Evolutionary conservation across 2,113 vertebrate species (phyloP).

Genomic region (Boulengeromyrus knoepffleri): DNA sequence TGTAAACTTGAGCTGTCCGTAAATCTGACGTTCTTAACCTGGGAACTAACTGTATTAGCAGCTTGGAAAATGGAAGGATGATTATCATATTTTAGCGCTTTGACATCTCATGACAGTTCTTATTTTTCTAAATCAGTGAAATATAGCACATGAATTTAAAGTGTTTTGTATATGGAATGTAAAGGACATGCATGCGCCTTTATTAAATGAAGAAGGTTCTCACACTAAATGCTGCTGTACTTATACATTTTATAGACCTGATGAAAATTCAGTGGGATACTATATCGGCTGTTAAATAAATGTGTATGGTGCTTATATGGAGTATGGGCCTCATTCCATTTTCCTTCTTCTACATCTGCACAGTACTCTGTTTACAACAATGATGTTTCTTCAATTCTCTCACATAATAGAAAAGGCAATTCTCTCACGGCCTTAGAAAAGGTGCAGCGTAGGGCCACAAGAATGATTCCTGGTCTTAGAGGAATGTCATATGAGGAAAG

Average conservation of each 20-base stretch:
- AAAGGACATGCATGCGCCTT: background rate
- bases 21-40: background rate
- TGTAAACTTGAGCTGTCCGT: background rate
- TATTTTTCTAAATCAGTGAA: background rate
- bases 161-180: background rate
- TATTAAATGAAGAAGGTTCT: background rate
- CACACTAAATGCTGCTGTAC: background rate
- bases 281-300: background rate
- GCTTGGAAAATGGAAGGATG: background rate
- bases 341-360: background rate
- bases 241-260: background rate
- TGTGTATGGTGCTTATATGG: background rate
- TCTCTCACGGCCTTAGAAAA: no score
- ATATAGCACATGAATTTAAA: background rate
- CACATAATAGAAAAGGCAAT: no score
- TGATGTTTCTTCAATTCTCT: background rate
- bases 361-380: background rate
- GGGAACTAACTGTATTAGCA: background rate
- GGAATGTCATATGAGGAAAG: no score
- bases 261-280: background rate
- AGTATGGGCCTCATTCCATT: background rate
- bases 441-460: no score
- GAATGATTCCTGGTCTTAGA: no score
- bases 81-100: background rate
- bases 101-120: background rate